phyloP scores from a whole-genome alignment of 2,113 vertebrate genomes.

The Pagrus major region DNA sequence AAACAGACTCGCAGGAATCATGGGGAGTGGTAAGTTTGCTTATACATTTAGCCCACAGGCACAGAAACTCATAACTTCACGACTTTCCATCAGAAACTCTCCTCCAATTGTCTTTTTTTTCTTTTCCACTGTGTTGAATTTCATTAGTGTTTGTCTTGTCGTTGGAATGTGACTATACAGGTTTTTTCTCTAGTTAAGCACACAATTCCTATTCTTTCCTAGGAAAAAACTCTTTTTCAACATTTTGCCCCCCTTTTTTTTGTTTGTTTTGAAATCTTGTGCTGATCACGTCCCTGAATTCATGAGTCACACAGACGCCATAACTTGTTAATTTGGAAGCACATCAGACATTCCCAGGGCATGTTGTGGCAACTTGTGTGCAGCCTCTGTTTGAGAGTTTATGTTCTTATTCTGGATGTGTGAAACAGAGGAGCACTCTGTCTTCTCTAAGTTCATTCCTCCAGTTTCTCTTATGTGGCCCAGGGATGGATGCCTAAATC shows the following conservation, averaged over 20 bases:
- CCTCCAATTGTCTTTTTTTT: neutral
- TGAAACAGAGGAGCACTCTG: conserved; percentile 62
- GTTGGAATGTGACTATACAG: conserved; percentile 3
- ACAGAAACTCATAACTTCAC: neutral
- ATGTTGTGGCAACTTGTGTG: conserved; percentile 20
- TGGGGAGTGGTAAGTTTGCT: conserved; percentile 81
- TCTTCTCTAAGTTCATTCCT: conserved; percentile 53
- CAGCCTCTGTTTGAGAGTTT: conserved; percentile 16
- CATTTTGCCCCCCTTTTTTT: neutral
- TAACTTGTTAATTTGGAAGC: neutral
- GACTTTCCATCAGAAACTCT: neutral
- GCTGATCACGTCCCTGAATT: conserved; percentile 2
- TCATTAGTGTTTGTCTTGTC: conserved; percentile 5
- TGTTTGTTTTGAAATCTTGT: neutral
- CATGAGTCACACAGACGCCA: conserved; percentile 7
- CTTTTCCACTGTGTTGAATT: neutral
- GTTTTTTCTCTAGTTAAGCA: conserved; percentile 1
- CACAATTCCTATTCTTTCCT: conserved; percentile 15
- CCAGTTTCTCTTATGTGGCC: conserved; percentile 49
- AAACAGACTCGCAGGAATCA: conserved; percentile 73
- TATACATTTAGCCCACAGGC: neutral
- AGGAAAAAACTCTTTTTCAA: neutral
- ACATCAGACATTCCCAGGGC: conserved; percentile 18
- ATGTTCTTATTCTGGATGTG: conserved; percentile 35
- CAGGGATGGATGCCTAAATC: conserved; percentile 59